Conservation (phyloP, 2,888 invertebrate genomes). For the Drosophila fungiperda region DNA sequence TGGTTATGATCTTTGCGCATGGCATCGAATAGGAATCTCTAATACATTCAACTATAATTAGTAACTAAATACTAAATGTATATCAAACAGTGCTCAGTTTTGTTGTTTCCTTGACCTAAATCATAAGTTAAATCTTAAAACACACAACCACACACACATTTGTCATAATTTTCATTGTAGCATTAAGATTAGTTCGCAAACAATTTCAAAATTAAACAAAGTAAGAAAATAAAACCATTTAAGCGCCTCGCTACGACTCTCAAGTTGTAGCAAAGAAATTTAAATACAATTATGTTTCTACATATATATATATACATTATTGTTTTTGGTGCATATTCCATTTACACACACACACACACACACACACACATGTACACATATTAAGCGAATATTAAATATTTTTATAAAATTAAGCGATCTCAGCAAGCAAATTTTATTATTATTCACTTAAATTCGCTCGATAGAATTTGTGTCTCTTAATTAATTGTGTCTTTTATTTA, state of each 20-base stretch:
- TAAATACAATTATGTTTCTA: constrained; percentile 32
- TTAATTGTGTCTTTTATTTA: constrained; percentile 59
- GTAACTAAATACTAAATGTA: constrained; percentile 50
- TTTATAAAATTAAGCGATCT: constrained; percentile 69
- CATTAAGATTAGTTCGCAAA: constrained; percentile 49
- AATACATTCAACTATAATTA: constrained; percentile 50
- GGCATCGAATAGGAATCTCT: constrained; percentile 90
- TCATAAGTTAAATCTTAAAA: constrained; percentile 40
- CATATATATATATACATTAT: constrained; percentile 5
- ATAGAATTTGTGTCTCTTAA: constrained; percentile 53
- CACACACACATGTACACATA: constrained; percentile 6
- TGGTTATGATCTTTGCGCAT: constrained; percentile 99
- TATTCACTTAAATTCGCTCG: constrained; percentile 53
- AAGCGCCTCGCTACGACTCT: constrained; percentile 76
- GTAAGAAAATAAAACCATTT: constrained; percentile 48
- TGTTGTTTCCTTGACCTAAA: constrained; percentile 70
- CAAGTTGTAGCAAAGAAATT: constrained; percentile 63
- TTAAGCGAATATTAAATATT: constrained; percentile 38
- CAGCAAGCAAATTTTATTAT: constrained; percentile 64
- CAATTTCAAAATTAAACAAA: constrained; percentile 4
- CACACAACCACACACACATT: constrained; percentile 13
- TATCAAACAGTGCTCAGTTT: constrained; percentile 73
- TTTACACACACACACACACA: constrained; percentile 31
- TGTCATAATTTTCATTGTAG: constrained; percentile 38
- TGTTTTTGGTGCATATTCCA: constrained; percentile 57